Evolutionary conservation across 1,140 invertebrate genomes (phyloP).

Genomic region (Apis laboriosa): DNA sequence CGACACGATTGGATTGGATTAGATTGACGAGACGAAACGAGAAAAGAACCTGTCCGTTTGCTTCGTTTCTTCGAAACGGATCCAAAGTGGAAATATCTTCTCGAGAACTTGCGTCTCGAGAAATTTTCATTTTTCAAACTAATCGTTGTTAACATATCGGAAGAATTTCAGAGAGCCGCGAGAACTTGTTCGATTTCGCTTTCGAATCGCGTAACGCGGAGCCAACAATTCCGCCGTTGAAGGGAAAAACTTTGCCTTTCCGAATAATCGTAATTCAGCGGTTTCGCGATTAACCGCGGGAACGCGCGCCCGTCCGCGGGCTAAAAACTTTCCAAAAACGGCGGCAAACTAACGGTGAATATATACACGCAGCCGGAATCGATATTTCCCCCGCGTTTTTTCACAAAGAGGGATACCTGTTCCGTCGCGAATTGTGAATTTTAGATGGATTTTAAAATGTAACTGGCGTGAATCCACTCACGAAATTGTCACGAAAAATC

Average conservation of each 20-base stretch:
- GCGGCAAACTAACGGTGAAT: background rate
- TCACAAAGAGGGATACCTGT: background rate
- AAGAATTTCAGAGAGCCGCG: background rate
- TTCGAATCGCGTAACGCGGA: background rate
- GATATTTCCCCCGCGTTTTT: background rate
- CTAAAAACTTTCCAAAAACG: conserved; percentile 1
- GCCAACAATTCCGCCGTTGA: background rate
- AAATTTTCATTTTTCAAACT: too few relatives aligned
- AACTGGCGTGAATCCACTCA: too few relatives aligned
- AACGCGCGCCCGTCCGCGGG: background rate
- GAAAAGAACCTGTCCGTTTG: background rate
- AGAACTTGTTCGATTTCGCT: conserved; percentile 6
- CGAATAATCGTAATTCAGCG: conserved; percentile 12
- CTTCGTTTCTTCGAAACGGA: background rate
- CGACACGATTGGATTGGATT: conserved; percentile 24
- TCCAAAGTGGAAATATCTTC: too few relatives aligned
- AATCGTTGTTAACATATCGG: background rate
- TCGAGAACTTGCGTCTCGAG: too few relatives aligned
- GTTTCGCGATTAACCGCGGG: conserved; percentile 1
- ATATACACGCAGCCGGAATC: background rate
- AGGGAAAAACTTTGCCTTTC: background rate
- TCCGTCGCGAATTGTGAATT: background rate
- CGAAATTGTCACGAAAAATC: too few relatives aligned
- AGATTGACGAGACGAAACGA: too few relatives aligned
- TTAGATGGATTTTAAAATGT: background rate